These are phyloP conservation scores for Parochlus steinenii DNA, from an alignment of 2,888 invertebrate genomes.

Conservation along the genomic window DNA sequence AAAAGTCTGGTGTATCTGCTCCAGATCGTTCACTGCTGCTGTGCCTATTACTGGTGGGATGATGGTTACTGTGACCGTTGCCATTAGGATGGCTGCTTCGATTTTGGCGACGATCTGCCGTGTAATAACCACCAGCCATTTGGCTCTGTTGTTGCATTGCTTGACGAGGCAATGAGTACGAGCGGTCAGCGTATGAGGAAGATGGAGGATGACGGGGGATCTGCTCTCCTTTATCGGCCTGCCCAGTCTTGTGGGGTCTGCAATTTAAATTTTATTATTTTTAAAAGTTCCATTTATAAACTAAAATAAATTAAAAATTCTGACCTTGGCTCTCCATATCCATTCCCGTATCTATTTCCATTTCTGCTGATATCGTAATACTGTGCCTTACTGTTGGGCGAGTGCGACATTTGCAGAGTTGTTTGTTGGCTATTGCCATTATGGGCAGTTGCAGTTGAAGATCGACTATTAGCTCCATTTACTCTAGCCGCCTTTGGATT, in stretches of 20 bases:
- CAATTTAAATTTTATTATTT: not conserved
- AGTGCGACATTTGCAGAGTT: conserved; percentile 30
- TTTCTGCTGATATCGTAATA: conserved; percentile 18
- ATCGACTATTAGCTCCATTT: conserved; percentile 19
- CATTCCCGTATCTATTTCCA: conserved; percentile 15
- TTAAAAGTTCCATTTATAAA: not conserved
- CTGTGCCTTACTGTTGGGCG: conserved; percentile 26
- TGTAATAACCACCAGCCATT: conserved; percentile 35
- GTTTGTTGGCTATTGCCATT: conserved; percentile 24
- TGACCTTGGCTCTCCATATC: conserved; percentile 12
- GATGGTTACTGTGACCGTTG: conserved; percentile 12
- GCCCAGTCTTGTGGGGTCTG: conserved; percentile 21
- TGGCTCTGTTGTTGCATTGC: conserved; percentile 31
- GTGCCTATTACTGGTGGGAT: conserved; percentile 19
- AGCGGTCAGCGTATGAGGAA: conserved; percentile 37
- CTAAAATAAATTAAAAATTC: not conserved
- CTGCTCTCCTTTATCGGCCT: conserved; percentile 10
- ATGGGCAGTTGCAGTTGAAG: conserved; percentile 14
- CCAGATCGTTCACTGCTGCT: conserved; percentile 19
- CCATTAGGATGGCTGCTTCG: conserved; percentile 14
- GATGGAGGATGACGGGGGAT: conserved; percentile 17
- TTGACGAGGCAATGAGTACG: conserved; percentile 60
- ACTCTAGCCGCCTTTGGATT: conserved; percentile 17
- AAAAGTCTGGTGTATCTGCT: conserved; percentile 55
- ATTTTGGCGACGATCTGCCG: conserved; percentile 32